Base-by-base conservation (phyloP, 2,797 vertebrate species). In the Pelodytes ibericus region DNA sequence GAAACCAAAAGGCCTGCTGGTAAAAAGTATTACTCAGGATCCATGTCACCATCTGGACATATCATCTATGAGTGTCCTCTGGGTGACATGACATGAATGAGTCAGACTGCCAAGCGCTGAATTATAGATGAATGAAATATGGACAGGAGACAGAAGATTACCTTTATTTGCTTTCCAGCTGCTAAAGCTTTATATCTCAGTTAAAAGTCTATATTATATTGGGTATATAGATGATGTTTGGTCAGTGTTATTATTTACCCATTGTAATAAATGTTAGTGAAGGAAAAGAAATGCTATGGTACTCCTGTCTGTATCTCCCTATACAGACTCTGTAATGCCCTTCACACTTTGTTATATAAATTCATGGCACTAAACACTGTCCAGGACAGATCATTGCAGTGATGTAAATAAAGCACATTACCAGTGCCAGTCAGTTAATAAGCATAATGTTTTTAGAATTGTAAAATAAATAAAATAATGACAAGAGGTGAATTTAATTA, bases 1-100 rank as follows among this genome's bases (percentile, higher is more conserved):
- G 22, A 29, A 65, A 24, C 26, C 22, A 58, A 56, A 51, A 26
- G 53, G 64, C 44, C 29, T 27, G 59, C 59, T 53, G 41, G 30
- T 36, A 58, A 61, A 68, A 29, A 51, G 27, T 4, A n/a, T 13
- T 39, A 30, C 20, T 24, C 49, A 57, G 24, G 51, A 58, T 57
- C 24, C 49, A 20, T 20, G n/a, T 26, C 27, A 30, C 68, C 61
- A 72, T 77, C 75, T 77, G 75, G 75, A 72, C 63, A 22, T 26
- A 60, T 64, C 44, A 64, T 36, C 59, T 53, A 66, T 15, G 25
- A 30, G 18, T 31, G 31, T 16, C 66, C 59, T 59, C 53, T 44
- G 30, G 53, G 51, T 77, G 49, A 77, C 60, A 71, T 36, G 57
- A n/a, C 66, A 76, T 31, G 51, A 33, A 65, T 39, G 49, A 49